phyloP scores from a whole-genome alignment of 2,797 vertebrate species.

The Sarcoramphus papa region DNA sequence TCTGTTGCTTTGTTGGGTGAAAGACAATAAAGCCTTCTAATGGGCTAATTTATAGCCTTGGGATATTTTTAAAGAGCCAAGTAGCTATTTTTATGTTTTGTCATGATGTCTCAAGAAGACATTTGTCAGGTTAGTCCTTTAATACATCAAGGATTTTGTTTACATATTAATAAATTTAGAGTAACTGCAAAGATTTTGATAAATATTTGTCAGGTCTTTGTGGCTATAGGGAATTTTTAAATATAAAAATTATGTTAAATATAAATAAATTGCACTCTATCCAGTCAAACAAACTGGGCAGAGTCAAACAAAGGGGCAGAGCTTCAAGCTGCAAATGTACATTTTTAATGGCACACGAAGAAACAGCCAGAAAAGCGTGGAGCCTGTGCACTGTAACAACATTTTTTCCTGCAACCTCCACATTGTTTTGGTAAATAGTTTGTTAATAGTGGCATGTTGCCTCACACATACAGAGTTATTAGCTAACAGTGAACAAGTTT shows the following conservation, averaged over 20 bases:
- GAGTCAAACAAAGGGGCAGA: background rate
- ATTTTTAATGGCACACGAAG: background rate
- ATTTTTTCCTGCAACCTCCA: background rate
- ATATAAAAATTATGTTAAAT: background rate
- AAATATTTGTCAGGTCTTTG: background rate
- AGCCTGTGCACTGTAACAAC: background rate
- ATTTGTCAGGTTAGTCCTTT: background rate
- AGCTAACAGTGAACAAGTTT: background rate
- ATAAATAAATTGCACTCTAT: background rate
- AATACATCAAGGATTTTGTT: background rate
- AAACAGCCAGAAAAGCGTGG: background rate
- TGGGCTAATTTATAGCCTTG: background rate
- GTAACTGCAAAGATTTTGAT: background rate
- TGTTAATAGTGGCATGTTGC: background rate
- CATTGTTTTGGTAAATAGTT: background rate
- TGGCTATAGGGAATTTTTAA: background rate
- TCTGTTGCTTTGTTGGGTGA: background rate
- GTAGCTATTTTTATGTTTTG: background rate
- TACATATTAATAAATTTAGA: background rate
- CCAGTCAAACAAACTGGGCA: background rate
- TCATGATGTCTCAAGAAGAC: background rate
- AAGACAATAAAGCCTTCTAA: background rate
- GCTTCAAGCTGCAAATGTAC: background rate
- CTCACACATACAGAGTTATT: background rate
- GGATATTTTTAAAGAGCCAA: background rate